phyloP scores from a whole-genome alignment of 2,113 vertebrate genomes.

The Elanus axillaris region DNA sequence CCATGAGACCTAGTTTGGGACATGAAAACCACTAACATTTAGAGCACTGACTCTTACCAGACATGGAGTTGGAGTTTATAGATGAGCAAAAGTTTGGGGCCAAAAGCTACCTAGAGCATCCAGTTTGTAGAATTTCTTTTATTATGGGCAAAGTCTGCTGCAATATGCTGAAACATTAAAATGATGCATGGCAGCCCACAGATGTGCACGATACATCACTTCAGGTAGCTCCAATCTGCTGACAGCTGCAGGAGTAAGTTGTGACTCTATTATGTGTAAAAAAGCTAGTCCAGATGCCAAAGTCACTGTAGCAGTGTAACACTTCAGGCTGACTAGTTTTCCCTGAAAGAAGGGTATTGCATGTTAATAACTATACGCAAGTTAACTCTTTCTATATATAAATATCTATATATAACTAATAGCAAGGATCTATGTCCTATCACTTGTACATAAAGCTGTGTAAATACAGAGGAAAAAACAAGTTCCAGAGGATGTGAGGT shows the following conservation, averaged over 20 bases:
- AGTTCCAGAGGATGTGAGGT: background rate
- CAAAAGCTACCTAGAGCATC: fast-evolving
- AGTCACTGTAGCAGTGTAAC: background rate
- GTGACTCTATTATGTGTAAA: background rate
- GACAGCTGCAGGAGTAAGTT: background rate
- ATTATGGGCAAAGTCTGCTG: background rate
- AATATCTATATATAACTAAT: no score
- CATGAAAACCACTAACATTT: background rate
- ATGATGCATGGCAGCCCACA: background rate
- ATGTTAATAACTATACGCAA: fast-evolving
- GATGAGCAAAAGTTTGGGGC: background rate
- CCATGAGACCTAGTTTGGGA: background rate
- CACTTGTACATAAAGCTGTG: background rate
- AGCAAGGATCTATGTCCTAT: background rate
- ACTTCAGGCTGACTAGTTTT: background rate
- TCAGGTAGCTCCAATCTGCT: background rate
- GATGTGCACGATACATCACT: background rate
- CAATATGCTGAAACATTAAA: background rate
- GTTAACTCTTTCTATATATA: background rate
- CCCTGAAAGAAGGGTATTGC: background rate
- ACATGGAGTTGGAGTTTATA: fast-evolving
- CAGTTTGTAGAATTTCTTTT: background rate
- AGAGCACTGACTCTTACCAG: background rate
- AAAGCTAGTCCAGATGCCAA: background rate
- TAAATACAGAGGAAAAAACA: background rate